Base-by-base conservation (phyloP, 1,140 invertebrate genomes). In the Drosophila cardini region DNA sequence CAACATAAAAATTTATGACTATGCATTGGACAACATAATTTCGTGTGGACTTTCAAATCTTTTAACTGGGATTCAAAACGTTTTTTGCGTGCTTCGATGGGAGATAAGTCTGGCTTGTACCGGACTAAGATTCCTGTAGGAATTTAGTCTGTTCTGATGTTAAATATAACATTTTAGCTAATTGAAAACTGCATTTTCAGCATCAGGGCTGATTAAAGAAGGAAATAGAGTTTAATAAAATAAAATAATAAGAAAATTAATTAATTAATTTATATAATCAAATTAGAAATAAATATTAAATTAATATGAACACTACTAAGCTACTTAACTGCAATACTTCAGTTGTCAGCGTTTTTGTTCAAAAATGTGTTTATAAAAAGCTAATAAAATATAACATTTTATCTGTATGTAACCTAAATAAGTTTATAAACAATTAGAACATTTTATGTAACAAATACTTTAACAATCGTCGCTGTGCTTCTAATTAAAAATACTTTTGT, bases 11-110 rank as follows among this genome's bases (percentile, higher is more conserved):
- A 87, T 86, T 86, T 86, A 87, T 81, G 75, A 60, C 83, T 79
- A 78, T 82, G 77, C 67, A 75, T 75, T 80, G 82, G 82, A 86
- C 78, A 82, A 52, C 73, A 80, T 85, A 77, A 85, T 85, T 73
- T 71, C 48, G 57, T 85, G 63, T 48, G 62, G 80, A 80, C 80
- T 65, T 67, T 72, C 56, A 60, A 72, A 74, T 72, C 63, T 72
- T 72, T 77, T 61, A 13, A 21, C 40, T 65, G 50, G 68, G 72
- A 80, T 76, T 80, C 75, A 58, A 75, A 72, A 65, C 70, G 65
- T 61, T 60, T 71, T 71, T 46, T 15, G 48, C 57, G 38, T 56
- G 56, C 32, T 38, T 45, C 63, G 18, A 43, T 61, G 45, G 52
- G 34, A 70, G 71, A 70, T 79, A 64, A 79, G 64, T 32, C 53